Evolutionary conservation across 2,113 vertebrate species (phyloP).

Genomic region (Lontra canadensis): DNA sequence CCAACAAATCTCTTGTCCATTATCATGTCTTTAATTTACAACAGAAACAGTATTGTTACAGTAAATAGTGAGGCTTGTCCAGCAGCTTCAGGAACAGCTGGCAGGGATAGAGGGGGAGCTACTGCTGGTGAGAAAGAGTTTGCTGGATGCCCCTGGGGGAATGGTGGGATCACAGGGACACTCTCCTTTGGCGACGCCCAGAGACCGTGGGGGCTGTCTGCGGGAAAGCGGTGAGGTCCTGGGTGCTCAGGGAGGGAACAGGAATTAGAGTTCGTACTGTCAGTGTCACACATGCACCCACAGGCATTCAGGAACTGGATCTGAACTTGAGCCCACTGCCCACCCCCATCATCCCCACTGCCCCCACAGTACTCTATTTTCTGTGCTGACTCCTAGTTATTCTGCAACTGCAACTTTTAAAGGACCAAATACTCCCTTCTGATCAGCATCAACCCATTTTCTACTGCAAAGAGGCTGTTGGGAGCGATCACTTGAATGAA

Average conservation of each 20-base stretch:
- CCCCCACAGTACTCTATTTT: background rate
- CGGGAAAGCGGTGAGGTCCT: background rate
- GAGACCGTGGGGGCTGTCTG: background rate
- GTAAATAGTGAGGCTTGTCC: background rate
- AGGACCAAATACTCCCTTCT: background rate
- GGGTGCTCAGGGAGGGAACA: background rate
- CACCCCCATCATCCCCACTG: too few relatives aligned
- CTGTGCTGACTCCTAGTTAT: background rate
- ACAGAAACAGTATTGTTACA: background rate
- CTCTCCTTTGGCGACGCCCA: background rate
- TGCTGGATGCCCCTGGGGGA: background rate
- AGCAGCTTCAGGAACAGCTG: background rate
- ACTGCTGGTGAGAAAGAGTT: background rate
- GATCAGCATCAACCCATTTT: background rate
- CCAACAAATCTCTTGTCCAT: background rate
- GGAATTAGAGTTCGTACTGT: background rate
- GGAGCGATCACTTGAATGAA: background rate
- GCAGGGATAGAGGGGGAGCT: background rate
- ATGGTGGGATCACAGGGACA: background rate
- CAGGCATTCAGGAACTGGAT: too few relatives aligned
- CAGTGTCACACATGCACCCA: background rate
- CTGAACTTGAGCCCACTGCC: background rate
- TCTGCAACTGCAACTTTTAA: background rate
- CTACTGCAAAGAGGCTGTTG: background rate
- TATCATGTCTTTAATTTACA: background rate